Evolutionary conservation across 1,140 invertebrate genomes (phyloP), one percentile per base, ranked within the genome.

Genomic region (Ceratitis capitata): DNA sequence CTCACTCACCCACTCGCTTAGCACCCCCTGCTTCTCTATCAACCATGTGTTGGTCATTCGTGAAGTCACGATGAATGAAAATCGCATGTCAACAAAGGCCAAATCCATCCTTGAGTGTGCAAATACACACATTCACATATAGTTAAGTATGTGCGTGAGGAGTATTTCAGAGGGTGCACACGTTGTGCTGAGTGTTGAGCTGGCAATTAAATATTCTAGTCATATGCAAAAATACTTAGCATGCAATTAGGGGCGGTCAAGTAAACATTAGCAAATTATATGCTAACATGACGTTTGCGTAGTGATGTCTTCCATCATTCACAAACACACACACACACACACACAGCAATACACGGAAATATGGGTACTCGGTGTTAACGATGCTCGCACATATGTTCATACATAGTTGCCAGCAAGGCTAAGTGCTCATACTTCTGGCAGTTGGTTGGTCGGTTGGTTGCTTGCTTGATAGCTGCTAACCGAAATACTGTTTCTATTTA

Each of bases 211-310:
- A 84, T 86, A 86, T 86, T 84, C 85, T 42, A 84, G 83, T 84
- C 85, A 83, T 83, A 85, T 82, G 78, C 78, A 86, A 86, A 86
- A 86, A 86, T 85, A 85, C 86, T 86, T 86, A 86, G 86, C 86
- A 86, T 86, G 83, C 86, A 86, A 86, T 86, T 86, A 86, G 83
- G 83, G 85, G 82, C 84, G 86, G 86, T 86, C 86, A 86, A 86
- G 86, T 86, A 86, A 86, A 86, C 86, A 86, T 86, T 86, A 86
- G 84, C 86, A 86, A 86, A 86, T 86, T 86, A 86, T 86, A 86
- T 85, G 86, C 84, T 85, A 86, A 86, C 86, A 86, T 85, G 85
- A 86, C 84, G 42, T 85, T 69, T 47, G 49, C n/a, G n/a, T n/a
- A n/a, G n/a, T n/a, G n/a, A 49, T 83, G 85, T 85, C 58, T 69